Percentiles rank a stretch among this genome's conserved stretches.
Conservation (phyloP, 2,888 invertebrate genomes). For the Drosophila testacea region DNA sequence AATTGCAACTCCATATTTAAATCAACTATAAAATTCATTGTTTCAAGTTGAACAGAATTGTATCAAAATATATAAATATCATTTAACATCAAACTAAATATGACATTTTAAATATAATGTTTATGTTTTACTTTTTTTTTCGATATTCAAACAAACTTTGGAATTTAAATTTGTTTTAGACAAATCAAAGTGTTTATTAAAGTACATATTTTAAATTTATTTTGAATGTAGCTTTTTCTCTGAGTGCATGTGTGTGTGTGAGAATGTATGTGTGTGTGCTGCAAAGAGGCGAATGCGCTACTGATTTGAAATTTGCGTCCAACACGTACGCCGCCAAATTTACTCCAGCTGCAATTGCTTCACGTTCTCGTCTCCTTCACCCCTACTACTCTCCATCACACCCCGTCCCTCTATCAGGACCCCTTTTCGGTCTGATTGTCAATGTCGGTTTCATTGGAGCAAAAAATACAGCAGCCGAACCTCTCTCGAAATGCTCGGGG, state of each 20-base stretch:
- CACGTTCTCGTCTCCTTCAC: conserved; percentile 1
- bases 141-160: no score
- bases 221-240: no score
- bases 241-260: background rate
- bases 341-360: conserved; percentile 33
- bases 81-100: no score
- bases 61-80: no score
- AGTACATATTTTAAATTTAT: no score
- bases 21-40: background rate
- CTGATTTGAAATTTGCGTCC: conserved; percentile 67
- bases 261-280: background rate
- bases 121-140: no score
- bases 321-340: conserved; percentile 51
- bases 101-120: no score
- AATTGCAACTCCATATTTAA: no score
- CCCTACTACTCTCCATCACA: background rate
- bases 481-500: conserved; percentile 58
- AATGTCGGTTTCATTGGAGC: conserved; percentile 29
- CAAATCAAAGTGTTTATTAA: no score
- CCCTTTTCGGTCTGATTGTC: conserved; percentile 36
- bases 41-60: no score
- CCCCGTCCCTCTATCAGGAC: background rate
- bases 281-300: conserved; percentile 20
- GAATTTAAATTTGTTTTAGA: no score
- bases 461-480: conserved; percentile 37